These are phyloP conservation scores for Melanotus villosus DNA, from an alignment of 2,888 invertebrate genomes.

Conservation along the genomic window DNA sequence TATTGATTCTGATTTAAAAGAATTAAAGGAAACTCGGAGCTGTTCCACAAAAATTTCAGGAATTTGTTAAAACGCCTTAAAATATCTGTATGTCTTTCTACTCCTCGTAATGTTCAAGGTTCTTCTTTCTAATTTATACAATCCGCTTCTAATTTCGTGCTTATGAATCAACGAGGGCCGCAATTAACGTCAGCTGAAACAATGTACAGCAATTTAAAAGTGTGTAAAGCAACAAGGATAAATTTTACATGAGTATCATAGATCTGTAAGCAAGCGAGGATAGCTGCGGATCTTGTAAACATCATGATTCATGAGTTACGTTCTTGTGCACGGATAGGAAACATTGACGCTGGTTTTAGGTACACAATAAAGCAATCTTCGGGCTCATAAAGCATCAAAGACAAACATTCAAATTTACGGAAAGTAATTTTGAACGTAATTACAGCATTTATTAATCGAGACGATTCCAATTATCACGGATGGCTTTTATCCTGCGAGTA, in stretches of 20 bases:
- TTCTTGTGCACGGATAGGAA: slow-evolving; percentile 25
- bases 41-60: too few relatives aligned
- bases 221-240: slow-evolving; percentile 9
- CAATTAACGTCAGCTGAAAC: slow-evolving; percentile 20
- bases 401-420: slow-evolving; percentile 8
- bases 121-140: not conserved
- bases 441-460: not conserved
- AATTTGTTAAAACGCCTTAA: too few relatives aligned
- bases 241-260: slow-evolving; percentile 23
- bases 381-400: slow-evolving; percentile 20
- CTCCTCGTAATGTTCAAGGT: too few relatives aligned
- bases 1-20: too few relatives aligned
- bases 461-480: not conserved
- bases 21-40: too few relatives aligned
- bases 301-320: slow-evolving; percentile 36
- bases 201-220: slow-evolving; percentile 23
- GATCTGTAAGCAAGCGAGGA: slow-evolving; percentile 19
- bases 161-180: slow-evolving; percentile 6
- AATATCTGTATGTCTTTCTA: too few relatives aligned
- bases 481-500: not conserved
- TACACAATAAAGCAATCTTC: slow-evolving; percentile 25
- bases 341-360: slow-evolving; percentile 17
- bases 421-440: slow-evolving; percentile 7
- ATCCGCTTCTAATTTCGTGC: not conserved
- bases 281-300: slow-evolving; percentile 32